phyloP scores from a whole-genome alignment of 2,888 invertebrate genomes.

The Drosophila ochracea region DNA sequence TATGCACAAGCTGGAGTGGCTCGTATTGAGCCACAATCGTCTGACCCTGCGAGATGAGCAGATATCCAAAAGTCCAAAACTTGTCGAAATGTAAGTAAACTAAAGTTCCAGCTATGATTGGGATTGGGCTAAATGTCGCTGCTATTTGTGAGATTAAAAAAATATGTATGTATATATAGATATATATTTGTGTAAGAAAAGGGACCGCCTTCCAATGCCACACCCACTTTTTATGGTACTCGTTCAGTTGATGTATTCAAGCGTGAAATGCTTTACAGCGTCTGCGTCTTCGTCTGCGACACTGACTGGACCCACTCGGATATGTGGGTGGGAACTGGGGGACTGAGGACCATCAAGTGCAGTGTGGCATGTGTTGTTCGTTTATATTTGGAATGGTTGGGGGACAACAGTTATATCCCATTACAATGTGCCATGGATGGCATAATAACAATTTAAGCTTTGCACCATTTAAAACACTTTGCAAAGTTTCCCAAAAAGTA shows the following conservation, averaged over 20 bases:
- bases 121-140: constrained; percentile 31
- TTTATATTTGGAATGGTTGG: constrained; percentile 3
- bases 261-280: constrained; percentile 73
- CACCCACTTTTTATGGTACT: constrained; percentile 39
- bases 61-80: constrained; percentile 85
- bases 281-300: constrained; percentile 52
- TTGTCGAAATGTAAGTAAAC: constrained; percentile 86
- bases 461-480: constrained; percentile 37
- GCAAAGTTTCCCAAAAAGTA: constrained; percentile 23
- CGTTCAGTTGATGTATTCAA: constrained; percentile 69
- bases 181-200: background rate
- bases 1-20: constrained; percentile 84
- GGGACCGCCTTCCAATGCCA: constrained; percentile 17
- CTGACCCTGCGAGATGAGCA: constrained; percentile 85
- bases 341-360: constrained; percentile 46
- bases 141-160: constrained; percentile 73
- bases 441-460: constrained; percentile 48
- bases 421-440: constrained; percentile 52
- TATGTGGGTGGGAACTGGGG: background rate
- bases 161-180: background rate
- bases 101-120: background rate
- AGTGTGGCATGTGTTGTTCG: constrained; percentile 52
- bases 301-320: constrained; percentile 20
- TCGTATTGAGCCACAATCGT: constrained; percentile 86
- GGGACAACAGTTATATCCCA: constrained; percentile 31